Evolutionary conservation across 2,797 vertebrate genomes (phyloP), one percentile per base, ranked within the genome.

Genomic region (Semotilus atromaculatus): DNA sequence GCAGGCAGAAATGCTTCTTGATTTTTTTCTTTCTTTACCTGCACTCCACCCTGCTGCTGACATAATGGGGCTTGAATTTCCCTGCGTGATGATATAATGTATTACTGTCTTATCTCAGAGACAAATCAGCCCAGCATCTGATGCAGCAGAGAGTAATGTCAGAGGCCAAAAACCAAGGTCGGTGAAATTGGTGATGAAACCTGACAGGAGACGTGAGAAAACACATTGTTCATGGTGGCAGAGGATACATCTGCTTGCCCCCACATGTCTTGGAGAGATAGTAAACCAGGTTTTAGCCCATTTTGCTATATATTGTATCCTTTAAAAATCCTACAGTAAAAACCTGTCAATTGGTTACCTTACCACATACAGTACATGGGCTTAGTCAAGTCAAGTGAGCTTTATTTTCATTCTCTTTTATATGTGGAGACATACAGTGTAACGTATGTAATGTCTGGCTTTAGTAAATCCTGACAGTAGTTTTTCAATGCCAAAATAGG

Each of bases 11-110:
- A 83, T 36, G 66, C 72, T 82, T 67, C 87, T 45, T 83, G 76
- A 75, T 64, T 83, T 81, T 81, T 83, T 82, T 53, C 62, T 81
- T 79, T 80, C 53, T 81, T 82, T 83, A 86, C 86, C 85, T 86
- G 83, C 64, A 68, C 58, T 83, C 51, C 78, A 79, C 62, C 81
- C 76, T 58, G 70, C 88, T 84, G 82, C 78, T 86, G 87, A 84
- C 84, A 88, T 87, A 88, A 89, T 81, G 84, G 84, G 81, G 81
- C 86, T 79, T 89, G 70, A 82, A 64, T 77, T 77, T 85, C 84
- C 70, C 66, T 80, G 86, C 62, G 53, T 84, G 84, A 87, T 64
- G 87, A 89, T 86, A 85, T 74, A 73, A 86, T 82, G 85, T 84
- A 87, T 86, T 76, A 88, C 87, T 84, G 77, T 53, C 78, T 85